Conservation (phyloP, 1,140 invertebrate genomes). For the Chironomus striatipennis region DNA sequence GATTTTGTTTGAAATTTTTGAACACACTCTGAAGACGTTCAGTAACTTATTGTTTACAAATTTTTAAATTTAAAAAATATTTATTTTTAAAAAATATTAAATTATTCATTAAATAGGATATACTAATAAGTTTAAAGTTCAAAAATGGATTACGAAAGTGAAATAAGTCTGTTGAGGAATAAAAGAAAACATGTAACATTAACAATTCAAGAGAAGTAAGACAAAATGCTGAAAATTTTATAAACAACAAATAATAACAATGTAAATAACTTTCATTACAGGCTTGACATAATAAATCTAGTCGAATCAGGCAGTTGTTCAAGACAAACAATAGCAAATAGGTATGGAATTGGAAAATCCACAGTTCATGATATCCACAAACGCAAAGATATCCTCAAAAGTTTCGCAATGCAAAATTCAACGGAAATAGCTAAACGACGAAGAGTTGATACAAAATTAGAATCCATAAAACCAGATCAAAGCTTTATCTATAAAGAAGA, state of each 20-base stretch:
- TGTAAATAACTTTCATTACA: not conserved
- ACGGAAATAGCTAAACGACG: not conserved
- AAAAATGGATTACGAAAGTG: not conserved
- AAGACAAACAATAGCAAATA: not conserved
- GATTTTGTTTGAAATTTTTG: not conserved
- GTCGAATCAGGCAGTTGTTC: not conserved
- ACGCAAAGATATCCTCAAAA: not conserved
- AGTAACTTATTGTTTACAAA: not conserved
- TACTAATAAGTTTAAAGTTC: no score
- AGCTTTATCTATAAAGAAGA: not conserved
- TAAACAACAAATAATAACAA: not conserved
- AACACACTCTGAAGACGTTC: not conserved
- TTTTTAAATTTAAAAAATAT: no score
- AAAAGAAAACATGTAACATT: not conserved
- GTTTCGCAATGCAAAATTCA: not conserved
- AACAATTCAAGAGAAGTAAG: slow-evolving; percentile 18
- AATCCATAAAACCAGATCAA: not conserved
- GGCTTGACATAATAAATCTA: not conserved
- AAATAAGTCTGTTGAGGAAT: not conserved
- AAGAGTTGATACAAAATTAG: not conserved
- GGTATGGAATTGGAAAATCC: not conserved
- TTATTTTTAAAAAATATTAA: no score
- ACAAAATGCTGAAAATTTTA: not conserved
- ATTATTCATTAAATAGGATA: no score
- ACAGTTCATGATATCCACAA: not conserved